Conservation (phyloP, 2,888 invertebrate genomes). For the Troilus luridus region DNA sequence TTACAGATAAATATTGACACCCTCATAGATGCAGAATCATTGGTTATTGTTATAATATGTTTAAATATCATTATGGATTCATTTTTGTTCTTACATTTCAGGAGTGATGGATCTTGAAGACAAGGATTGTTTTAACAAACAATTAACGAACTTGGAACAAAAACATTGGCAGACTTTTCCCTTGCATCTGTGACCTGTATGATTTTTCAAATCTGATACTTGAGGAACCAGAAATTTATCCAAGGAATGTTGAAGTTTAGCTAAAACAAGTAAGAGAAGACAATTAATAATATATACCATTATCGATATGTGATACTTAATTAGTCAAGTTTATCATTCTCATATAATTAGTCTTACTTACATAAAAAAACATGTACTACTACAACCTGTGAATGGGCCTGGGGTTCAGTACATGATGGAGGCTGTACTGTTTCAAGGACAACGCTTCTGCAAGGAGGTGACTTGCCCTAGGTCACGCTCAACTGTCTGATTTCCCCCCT, state of each 20-base stretch:
- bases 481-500: no score
- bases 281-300: not conserved
- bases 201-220: slow-evolving; percentile 31
- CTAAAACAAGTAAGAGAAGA: not conserved
- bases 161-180: slow-evolving; percentile 38
- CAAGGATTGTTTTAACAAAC: not conserved
- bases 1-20: no score
- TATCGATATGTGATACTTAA: not conserved
- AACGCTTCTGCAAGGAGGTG: no score
- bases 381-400: no score
- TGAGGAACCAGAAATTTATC: slow-evolving; percentile 44
- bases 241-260: not conserved
- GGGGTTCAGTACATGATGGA: no score
- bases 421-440: no score
- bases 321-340: not conserved
- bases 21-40: not conserved
- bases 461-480: no score
- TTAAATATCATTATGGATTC: not conserved
- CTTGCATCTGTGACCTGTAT: not conserved
- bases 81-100: slow-evolving; percentile 32
- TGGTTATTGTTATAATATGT: not conserved
- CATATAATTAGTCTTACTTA: not conserved
- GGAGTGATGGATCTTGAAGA: slow-evolving; percentile 24
- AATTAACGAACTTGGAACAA: slow-evolving; percentile 28
- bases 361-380: no score